phyloP scores from a whole-genome alignment of 64 coral and sea anemone species.

The Montipora sp. region DNA sequence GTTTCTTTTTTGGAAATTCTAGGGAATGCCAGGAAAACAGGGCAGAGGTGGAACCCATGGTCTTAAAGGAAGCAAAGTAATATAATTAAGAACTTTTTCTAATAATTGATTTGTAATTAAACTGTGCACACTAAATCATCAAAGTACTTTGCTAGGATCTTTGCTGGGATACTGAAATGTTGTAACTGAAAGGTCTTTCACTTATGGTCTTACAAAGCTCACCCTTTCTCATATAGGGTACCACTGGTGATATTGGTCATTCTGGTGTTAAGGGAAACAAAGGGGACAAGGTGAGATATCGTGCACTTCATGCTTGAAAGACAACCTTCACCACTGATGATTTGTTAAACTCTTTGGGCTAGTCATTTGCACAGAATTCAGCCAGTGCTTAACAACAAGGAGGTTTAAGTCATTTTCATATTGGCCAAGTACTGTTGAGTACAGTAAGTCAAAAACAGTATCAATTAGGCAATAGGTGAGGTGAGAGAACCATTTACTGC shows the following conservation, averaged over 20 bases:
- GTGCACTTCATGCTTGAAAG: not conserved
- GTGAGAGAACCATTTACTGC: too few species aligned
- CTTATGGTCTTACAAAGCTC: not conserved
- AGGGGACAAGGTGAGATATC: slow-evolving; percentile 3
- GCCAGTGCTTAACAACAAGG: too few species aligned
- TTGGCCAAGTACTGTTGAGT: too few species aligned
- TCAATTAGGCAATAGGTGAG: too few species aligned
- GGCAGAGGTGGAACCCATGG: slow-evolving; percentile 26
- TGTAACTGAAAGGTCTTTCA: too few species aligned
- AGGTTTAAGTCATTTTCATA: too few species aligned
- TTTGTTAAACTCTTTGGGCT: too few species aligned
- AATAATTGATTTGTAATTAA: not conserved
- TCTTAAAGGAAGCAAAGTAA: slow-evolving; percentile 23
- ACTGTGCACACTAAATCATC: too few species aligned
- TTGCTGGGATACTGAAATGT: not conserved
- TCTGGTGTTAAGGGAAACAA: slow-evolving; percentile 57
- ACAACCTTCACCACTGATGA: not conserved
- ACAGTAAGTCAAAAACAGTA: too few species aligned
- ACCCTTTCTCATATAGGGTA: not conserved
- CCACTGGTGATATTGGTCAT: slow-evolving; percentile 24
- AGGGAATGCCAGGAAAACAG: slow-evolving; percentile 42
- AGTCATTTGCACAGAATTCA: too few species aligned
- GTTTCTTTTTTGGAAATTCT: not conserved
- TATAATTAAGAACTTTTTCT: too few species aligned
- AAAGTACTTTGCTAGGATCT: not conserved